Evolutionary conservation across 2,797 vertebrate species (phyloP), one percentile per base, ranked within the genome.

Genomic region (Argya squamiceps): DNA sequence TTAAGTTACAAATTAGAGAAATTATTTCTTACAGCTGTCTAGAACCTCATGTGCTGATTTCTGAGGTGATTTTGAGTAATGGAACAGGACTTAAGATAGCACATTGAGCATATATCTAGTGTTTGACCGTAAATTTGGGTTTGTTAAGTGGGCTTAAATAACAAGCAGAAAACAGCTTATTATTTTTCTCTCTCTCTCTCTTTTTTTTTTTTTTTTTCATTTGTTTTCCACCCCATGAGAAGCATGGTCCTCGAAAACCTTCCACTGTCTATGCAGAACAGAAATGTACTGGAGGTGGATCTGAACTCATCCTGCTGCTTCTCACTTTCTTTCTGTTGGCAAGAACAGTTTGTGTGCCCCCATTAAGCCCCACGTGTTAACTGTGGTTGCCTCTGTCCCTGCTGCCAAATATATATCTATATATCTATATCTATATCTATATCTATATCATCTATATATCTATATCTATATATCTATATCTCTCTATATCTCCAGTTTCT

Each of bases 361-460:
- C 15, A 4, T 10, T 39, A 36, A 3, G 43, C 11, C 22, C 18
- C 21, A 34, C 0, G 0, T 39, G 9, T 70, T 58, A 41, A 32
- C 15, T 30, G 30, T 58, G 53, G 27, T 27, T 68, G 8, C 62
- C 36, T 86, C 30, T 92, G 43, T 65, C 43, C 27, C 73, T 78
- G 58, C 47, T 77, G 49, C n/a, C 15, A 59, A 46, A 50, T 53
- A 9, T 6, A 34, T 2, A 18, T 5, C 11, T 23, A 17, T 3
- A 23, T 6, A 10, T 14, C 17, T 41, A 14, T 41, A 14, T 16
- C 37, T 37, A 37, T 37, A n/a, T n/a, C n/a, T n/a, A 10, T 37
- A 37, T 37, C 37, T 39, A 7, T 21, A 21, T 2, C n/a, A 47
- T 24, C 23, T 47, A 24, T 6, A 2, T 34, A 10, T 9, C 17